These are phyloP conservation scores for Gambelia wislizenii DNA, from an alignment of 2,797 vertebrate species.

Conservation along the genomic window DNA sequence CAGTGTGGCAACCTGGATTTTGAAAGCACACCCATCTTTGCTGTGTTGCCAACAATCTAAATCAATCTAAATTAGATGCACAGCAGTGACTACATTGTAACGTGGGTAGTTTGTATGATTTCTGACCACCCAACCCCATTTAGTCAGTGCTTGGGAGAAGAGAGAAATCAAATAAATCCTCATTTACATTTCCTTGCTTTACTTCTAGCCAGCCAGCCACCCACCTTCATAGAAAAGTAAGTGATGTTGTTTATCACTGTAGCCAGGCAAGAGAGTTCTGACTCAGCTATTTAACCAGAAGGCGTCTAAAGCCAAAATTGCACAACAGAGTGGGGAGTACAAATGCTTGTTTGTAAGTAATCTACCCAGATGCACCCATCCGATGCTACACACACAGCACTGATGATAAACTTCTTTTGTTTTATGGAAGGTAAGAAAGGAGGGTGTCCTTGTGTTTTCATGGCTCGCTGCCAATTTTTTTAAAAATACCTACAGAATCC, in stretches of 20 bases:
- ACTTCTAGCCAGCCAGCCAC: slow-evolving; percentile 11
- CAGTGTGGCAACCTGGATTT: background rate
- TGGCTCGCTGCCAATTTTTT: no score
- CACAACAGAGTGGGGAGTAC: background rate
- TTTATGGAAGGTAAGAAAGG: background rate
- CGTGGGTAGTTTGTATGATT: background rate
- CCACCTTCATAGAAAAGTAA: slow-evolving; percentile 36
- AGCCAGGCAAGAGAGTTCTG: slow-evolving; percentile 41
- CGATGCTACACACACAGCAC: background rate
- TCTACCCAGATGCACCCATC: background rate
- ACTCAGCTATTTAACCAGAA: slow-evolving; percentile 48
- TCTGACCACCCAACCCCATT: slow-evolving; percentile 10
- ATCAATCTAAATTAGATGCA: background rate
- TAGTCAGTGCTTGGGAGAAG: slow-evolving; percentile 14
- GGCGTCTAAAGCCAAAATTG: slow-evolving; percentile 1
- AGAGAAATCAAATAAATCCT: slow-evolving; percentile 37
- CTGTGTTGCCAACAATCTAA: background rate
- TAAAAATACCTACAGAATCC: background rate
- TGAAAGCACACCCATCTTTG: background rate
- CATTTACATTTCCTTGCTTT: slow-evolving; percentile 21
- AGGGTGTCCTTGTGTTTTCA: background rate
- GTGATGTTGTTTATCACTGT: slow-evolving; percentile 30
- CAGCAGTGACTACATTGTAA: background rate
- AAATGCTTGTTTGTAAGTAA: background rate
- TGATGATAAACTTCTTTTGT: background rate